Evolutionary conservation across 2,797 vertebrate species (phyloP).

Genomic region (Phyllotis vaccarum): DNA sequence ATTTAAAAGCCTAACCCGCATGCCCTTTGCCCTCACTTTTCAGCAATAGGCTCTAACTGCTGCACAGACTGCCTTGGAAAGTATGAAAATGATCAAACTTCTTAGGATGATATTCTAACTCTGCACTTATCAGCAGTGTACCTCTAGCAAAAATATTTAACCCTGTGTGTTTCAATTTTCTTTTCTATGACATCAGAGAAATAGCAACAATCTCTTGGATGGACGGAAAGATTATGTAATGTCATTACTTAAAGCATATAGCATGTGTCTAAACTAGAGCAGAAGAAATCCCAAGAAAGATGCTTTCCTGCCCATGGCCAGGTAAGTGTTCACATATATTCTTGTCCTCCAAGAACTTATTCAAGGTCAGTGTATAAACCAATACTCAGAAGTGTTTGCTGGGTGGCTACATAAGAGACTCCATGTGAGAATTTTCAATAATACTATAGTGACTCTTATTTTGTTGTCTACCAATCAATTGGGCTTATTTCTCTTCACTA

Average conservation of each 20-base stretch:
- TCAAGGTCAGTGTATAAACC: neutral
- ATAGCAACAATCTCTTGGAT: neutral
- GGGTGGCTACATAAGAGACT: neutral
- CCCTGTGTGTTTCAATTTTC: neutral
- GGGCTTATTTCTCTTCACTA: neutral
- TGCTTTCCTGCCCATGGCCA: neutral
- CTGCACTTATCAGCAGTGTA: neutral
- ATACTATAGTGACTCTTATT: neutral
- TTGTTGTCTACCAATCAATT: neutral
- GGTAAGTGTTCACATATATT: neutral
- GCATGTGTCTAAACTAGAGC: neutral
- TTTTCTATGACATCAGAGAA: neutral
- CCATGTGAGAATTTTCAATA: slow-evolving; percentile 11
- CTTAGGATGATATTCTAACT: neutral
- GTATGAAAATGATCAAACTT: neutral
- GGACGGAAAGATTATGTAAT: neutral
- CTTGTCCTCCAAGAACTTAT: neutral
- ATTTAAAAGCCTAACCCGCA: neutral
- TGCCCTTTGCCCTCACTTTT: neutral
- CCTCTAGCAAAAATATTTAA: neutral
- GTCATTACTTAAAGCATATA: neutral
- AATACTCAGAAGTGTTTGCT: neutral
- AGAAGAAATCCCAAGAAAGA: neutral
- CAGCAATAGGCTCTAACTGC: neutral
- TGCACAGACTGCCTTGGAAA: neutral